Evolutionary conservation across 1,140 invertebrate species (phyloP).

Genomic region (Diuraphis noxia): DNA sequence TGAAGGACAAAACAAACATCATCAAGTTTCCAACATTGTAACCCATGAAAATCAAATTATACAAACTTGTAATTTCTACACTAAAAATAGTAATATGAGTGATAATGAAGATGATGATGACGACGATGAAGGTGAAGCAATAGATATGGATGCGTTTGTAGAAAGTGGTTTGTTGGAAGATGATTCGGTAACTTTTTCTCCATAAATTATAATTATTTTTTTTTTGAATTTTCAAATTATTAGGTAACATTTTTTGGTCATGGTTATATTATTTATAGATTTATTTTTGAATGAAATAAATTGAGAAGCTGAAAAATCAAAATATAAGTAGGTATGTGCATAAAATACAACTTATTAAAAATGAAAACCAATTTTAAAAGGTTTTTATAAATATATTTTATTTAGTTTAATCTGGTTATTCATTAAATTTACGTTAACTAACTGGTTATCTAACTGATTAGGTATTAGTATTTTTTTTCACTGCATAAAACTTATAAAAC

Average conservation of each 20-base stretch:
- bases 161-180: conserved; percentile 90
- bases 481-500: background rate
- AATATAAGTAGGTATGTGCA: no score
- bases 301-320: background rate
- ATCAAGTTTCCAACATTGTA: background rate
- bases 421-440: background rate
- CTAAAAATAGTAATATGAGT: background rate
- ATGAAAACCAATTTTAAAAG: background rate
- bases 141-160: conserved; percentile 98
- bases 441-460: background rate
- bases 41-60: background rate
- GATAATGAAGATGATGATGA: conserved; percentile 62
- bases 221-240: background rate
- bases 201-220: background rate
- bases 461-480: background rate
- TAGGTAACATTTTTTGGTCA: background rate
- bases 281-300: background rate
- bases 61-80: conserved; percentile 55
- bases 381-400: background rate
- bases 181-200: conserved; percentile 71
- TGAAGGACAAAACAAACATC: background rate
- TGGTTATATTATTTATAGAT: background rate
- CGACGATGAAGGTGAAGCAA: conserved; percentile 82
- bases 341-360: background rate
- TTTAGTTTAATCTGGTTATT: background rate